Evolutionary conservation across 2,888 invertebrate species (phyloP).

Genomic region (Amiota minor): DNA sequence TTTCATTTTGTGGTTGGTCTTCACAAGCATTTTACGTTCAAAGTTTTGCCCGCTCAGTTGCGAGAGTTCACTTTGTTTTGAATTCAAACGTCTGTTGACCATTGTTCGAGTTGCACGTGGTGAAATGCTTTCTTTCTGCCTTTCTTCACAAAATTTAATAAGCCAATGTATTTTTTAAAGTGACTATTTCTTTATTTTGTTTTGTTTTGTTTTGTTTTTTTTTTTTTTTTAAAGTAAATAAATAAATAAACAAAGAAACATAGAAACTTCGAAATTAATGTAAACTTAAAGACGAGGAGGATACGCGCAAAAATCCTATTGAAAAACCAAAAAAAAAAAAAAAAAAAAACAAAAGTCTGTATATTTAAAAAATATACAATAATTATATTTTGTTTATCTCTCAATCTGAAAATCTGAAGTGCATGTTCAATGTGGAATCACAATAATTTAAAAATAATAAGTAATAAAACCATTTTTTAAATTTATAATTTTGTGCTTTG

Average conservation of each 20-base stretch:
- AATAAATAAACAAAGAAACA: background rate
- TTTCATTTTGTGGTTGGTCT: conserved; percentile 22
- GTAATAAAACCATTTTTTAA: too few species aligned
- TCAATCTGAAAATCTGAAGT: too few species aligned
- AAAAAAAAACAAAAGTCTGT: too few species aligned
- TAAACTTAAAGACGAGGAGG: too few species aligned
- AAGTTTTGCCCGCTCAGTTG: conserved; percentile 28
- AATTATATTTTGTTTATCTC: too few species aligned
- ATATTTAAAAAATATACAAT: too few species aligned
- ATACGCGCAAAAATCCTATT: too few species aligned
- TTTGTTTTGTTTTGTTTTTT: background rate
- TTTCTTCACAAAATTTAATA: background rate
- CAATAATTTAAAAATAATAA: too few species aligned
- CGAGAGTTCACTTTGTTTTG: conserved; percentile 36
- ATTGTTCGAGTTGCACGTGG: conserved; percentile 72
- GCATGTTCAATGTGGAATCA: too few species aligned
- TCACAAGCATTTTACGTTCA: background rate
- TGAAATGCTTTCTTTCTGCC: conserved; percentile 37
- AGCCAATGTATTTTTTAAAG: background rate
- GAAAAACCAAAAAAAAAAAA: too few species aligned
- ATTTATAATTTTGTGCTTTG: too few species aligned
- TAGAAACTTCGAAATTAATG: background rate
- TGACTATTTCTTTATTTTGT: conserved; percentile 4
- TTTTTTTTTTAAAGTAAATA: conserved; percentile 4
- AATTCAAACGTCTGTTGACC: conserved; percentile 69